These are phyloP conservation scores for Temnopleurus reevesii DNA, from an alignment of 53 echinoderm and acorn worm genomes.

Conservation along the genomic window DNA sequence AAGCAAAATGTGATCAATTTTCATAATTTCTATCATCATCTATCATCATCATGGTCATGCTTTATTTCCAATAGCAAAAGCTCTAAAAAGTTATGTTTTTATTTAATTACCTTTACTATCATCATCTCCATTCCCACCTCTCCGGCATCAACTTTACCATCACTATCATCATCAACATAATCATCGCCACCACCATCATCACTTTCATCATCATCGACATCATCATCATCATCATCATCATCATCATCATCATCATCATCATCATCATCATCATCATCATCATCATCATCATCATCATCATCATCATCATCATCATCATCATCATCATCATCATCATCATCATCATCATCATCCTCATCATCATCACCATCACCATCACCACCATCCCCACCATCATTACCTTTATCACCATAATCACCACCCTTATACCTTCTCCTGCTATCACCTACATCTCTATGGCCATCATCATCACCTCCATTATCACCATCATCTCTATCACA, in stretches of 20 bases:
- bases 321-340: constrained; percentile 41
- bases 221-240: constrained; percentile 20
- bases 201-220: neutral
- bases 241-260: neutral
- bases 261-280: constrained; percentile 37
- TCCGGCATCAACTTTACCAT: neutral
- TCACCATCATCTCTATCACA: neutral
- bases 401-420: neutral
- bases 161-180: neutral
- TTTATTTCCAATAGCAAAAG: constrained; percentile 88
- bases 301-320: neutral
- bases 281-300: constrained; percentile 39
- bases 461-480: constrained; percentile 36
- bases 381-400: neutral
- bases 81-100: too few relatives aligned
- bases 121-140: constrained; percentile 63
- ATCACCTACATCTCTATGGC: neutral
- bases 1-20: too few relatives aligned
- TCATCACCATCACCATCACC: too few relatives aligned
- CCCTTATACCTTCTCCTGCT: neutral
- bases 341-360: constrained; percentile 12
- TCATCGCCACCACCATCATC: neutral
- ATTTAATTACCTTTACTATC: constrained; percentile 80
- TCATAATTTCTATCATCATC: too few relatives aligned
- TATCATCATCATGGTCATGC: too few relatives aligned